Conservation (phyloP, 1,140 invertebrate species). For the Atta texana region DNA sequence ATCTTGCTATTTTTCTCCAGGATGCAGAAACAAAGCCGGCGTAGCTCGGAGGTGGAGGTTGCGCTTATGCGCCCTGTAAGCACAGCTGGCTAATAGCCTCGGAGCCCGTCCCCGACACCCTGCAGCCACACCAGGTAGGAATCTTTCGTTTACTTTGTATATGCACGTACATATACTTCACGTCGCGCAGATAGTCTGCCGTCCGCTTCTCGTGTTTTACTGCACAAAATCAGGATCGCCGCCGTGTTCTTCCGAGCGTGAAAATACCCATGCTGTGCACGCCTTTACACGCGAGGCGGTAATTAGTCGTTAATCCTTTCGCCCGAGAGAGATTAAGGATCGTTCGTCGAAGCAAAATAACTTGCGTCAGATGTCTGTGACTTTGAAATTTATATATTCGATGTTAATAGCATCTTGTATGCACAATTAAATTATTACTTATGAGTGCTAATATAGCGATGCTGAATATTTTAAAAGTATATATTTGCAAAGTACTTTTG, state of each 20-base stretch:
- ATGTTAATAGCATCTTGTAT: not conserved
- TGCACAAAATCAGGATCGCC: constrained; percentile 3
- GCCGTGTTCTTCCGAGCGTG: constrained; percentile 12
- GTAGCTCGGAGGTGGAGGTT: constrained; percentile 84
- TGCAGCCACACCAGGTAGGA: constrained; percentile 84
- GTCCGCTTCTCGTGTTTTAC: constrained; percentile 26
- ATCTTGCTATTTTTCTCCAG: constrained; percentile 76
- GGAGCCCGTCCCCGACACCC: constrained; percentile 83
- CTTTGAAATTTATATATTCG: constrained; percentile 5
- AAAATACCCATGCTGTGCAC: constrained; percentile 11
- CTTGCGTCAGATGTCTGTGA: not conserved
- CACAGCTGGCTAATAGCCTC: constrained; percentile 84
- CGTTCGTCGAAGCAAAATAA: constrained; percentile 15
- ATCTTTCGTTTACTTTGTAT: constrained; percentile 33
- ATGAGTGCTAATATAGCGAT: not conserved
- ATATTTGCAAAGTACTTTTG: not conserved
- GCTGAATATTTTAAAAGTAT: not conserved
- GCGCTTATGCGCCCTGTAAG: constrained; percentile 84
- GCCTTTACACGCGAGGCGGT: constrained; percentile 31
- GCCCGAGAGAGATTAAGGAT: not conserved
- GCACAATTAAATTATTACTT: not conserved
- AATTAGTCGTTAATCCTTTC: constrained; percentile 42
- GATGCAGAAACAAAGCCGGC: constrained; percentile 83
- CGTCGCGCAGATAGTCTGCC: constrained; percentile 41
- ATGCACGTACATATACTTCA: constrained; percentile 36